A percentile compares a stretch with the other conserved stretches of the same genome.
phyloP scores from a whole-genome alignment of 2,888 invertebrate genomes.

The Anorthoa munda region DNA sequence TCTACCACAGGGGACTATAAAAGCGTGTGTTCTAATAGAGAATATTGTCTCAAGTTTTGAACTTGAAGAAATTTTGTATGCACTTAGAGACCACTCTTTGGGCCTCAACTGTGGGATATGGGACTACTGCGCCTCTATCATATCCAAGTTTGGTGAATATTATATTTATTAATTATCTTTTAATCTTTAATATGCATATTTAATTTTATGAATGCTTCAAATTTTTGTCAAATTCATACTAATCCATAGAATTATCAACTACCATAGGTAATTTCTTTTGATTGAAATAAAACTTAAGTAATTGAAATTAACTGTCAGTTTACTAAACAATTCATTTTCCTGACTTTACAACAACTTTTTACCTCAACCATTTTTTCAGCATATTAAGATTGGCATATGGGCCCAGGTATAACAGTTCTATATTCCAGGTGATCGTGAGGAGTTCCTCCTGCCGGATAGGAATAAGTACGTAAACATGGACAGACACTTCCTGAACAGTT shows the following conservation, averaged over 20 bases:
- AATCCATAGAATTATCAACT: not conserved
- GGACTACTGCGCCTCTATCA: slow-evolving; percentile 93
- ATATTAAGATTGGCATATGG: not conserved
- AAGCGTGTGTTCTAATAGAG: slow-evolving; percentile 94
- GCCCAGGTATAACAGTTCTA: not conserved
- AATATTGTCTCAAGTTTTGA: slow-evolving; percentile 93
- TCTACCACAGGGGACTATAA: slow-evolving; percentile 92
- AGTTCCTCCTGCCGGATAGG: slow-evolving; percentile 93
- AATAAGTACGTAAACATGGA: slow-evolving; percentile 93
- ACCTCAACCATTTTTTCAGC: not conserved
- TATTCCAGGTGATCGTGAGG: slow-evolving; percentile 87
- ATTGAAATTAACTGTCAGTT: not conserved
- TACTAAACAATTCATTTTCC: not conserved
- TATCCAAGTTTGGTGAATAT: slow-evolving; percentile 91
- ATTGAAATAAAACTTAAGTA: not conserved
- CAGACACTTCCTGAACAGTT: slow-evolving; percentile 92
- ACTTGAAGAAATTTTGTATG: slow-evolving; percentile 93
- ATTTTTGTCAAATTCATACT: not conserved
- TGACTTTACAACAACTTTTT: not conserved
- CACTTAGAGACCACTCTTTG: slow-evolving; percentile 92
- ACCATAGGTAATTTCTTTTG: too few species aligned
- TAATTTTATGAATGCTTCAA: not conserved
- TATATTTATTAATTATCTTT: slow-evolving; percentile 22
- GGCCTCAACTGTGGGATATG: slow-evolving; percentile 94
- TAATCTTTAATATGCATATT: not conserved